Base-by-base conservation (phyloP, 2,797 vertebrate species). In the Philypnodon macrostomus region DNA sequence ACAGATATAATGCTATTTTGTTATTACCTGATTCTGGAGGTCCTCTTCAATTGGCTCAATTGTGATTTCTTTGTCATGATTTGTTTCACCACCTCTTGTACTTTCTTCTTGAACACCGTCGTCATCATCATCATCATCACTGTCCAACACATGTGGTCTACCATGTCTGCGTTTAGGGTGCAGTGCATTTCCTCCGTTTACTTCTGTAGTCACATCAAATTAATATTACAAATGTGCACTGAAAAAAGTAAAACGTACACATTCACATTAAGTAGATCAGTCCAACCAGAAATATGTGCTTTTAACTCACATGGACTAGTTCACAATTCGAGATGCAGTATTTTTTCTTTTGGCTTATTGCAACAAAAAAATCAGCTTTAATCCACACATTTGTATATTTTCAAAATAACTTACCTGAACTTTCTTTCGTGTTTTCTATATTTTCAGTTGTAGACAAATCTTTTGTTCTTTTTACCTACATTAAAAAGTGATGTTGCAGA, bases 381-480 rank as follows among this genome's bases (percentile, higher is more conserved):
- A n/a, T n/a, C n/a, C n/a, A n/a, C n/a, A n/a, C n/a, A n/a, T n/a
- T n/a, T n/a, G n/a, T n/a, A n/a, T n/a, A n/a, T n/a, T n/a, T n/a
- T n/a, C n/a, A n/a, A n/a, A n/a, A n/a, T n/a, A n/a, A 75, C 82
- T 63, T 7, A 86, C 83, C 68, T n/a, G 40, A 13, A 33, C 8
- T 42, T 49, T 79, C 60, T 17, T 18, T 34, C 4, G 50, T 0
- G 48, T 88, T 88, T 79, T 93, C 94, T 70, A 77, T 83, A 52
- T 91, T 89, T 17, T 90, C 90, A 0, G 85, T 63, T 1, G 87
- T 71, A 21, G 83, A 80, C n/a, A 88, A 47, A 66, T 90, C 89
- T 1, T 86, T 86, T 87, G 95, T 98, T 84, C 92, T 90, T 82
- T 98, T 99, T 37, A 99, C 92, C 93, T 95, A 68, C 53, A 39